Conservation (phyloP, 2,113 vertebrate species). For the Chaetops frenatus region DNA sequence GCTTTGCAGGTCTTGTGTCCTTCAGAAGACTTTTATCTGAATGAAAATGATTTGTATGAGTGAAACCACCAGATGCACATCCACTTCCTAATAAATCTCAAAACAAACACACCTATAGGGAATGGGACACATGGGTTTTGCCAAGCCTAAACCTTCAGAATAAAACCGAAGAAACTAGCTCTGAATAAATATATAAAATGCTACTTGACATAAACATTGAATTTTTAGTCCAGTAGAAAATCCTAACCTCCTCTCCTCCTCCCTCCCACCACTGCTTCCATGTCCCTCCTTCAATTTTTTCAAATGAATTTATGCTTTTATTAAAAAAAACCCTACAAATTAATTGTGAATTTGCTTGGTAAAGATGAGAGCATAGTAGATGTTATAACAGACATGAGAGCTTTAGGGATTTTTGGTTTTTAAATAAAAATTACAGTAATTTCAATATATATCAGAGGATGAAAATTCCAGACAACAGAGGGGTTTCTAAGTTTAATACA, state of each 20-base stretch:
- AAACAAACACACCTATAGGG: neutral
- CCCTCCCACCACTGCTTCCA: neutral
- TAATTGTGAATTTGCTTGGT: neutral
- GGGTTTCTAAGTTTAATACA: neutral
- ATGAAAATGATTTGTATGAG: neutral
- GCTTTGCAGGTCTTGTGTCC: neutral
- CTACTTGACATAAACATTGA: neutral
- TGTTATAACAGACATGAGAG: neutral
- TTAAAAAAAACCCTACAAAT: neutral
- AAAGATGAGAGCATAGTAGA: neutral
- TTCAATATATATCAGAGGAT: neutral
- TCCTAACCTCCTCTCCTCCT: neutral
- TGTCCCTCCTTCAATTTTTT: neutral
- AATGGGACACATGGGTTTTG: neutral
- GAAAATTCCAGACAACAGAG: neutral
- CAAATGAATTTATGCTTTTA: neutral
- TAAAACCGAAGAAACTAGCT: neutral
- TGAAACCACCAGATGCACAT: neutral
- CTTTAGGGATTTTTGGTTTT: neutral
- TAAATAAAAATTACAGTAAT: neutral
- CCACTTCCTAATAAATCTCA: neutral
- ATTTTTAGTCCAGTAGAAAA: neutral
- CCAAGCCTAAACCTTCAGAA: neutral
- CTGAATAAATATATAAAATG: neutral
- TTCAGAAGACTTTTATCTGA: slow-evolving; percentile 19